Percentiles rank a stretch among this genome's conserved stretches.
These are phyloP conservation scores for Chionoecetes opilio DNA, from an alignment of 1,140 invertebrate genomes.

Conservation along the genomic window DNA sequence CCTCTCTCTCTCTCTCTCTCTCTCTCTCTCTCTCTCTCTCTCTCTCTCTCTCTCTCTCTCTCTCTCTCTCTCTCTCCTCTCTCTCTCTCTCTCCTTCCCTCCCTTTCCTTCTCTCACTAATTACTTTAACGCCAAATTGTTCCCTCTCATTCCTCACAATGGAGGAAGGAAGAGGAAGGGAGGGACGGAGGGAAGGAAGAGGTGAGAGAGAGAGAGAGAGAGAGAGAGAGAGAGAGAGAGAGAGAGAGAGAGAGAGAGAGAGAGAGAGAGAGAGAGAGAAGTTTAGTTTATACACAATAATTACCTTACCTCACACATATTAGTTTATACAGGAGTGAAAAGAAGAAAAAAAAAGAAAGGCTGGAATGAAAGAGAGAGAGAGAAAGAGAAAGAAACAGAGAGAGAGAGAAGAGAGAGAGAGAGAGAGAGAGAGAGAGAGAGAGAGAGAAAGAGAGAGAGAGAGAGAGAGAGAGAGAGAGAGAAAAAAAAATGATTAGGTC, in stretches of 20 bases:
- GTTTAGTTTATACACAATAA: no score
- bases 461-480: no score
- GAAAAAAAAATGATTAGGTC: no score
- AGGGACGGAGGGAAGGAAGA: background rate
- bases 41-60: background rate
- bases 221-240: constrained; percentile 38
- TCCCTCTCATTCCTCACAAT: background rate
- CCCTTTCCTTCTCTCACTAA: background rate
- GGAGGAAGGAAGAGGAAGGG: background rate
- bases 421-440: no score
- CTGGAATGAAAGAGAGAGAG: no score
- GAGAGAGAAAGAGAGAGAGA: no score
- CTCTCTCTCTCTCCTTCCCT: constrained; percentile 21
- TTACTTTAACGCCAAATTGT: background rate
- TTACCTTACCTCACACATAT: no score
- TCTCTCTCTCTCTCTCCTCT: background rate
- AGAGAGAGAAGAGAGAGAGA: no score
- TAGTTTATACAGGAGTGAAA: no score
- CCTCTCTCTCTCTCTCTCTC: constrained; percentile 19
- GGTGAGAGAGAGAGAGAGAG: constrained; percentile 43
- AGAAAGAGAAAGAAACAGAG: no score
- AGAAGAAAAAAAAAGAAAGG: no score
- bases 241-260: constrained; percentile 34
- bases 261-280: no score
- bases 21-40: constrained; percentile 33